Percentiles rank a stretch among this genome's conserved stretches.
phyloP scores from a whole-genome alignment of 2,113 vertebrate species.

The Paradoxurus hermaphroditus region DNA sequence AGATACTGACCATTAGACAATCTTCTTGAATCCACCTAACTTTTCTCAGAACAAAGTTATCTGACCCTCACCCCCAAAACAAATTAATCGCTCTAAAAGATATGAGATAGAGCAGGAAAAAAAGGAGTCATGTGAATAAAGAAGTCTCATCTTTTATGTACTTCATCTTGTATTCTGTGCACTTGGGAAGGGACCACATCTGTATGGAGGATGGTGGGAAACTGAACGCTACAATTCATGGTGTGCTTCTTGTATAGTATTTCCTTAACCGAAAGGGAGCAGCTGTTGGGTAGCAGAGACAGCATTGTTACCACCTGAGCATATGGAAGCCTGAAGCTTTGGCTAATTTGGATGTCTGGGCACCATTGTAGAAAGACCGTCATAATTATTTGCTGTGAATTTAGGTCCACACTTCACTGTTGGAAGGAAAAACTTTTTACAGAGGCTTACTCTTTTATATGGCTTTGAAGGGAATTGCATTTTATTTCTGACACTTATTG shows the following conservation, averaged over 20 bases:
- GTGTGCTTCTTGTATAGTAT: fast-evolving
- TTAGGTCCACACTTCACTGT: conserved; percentile 62
- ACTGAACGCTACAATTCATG: neutral
- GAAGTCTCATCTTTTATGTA: neutral
- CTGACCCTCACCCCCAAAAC: neutral
- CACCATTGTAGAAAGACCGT: neutral
- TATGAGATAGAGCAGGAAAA: neutral
- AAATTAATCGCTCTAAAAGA: conserved; percentile 9
- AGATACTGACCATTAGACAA: neutral
- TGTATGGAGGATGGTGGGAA: neutral
- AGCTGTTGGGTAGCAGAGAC: neutral
- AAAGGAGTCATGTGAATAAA: neutral
- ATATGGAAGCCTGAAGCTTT: neutral
- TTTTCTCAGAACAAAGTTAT: neutral
- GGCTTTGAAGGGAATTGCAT: conserved; percentile 66
- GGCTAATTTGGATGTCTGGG: neutral
- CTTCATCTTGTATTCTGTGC: neutral
- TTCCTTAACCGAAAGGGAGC: neutral
- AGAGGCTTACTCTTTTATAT: conserved; percentile 56
- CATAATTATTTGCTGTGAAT: conserved; percentile 50
- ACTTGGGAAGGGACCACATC: neutral
- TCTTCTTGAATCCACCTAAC: neutral
- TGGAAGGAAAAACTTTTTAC: conserved; percentile 60
- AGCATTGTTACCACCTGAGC: fast-evolving
- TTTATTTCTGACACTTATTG: conserved; percentile 77